Percentiles rank a stretch among this genome's conserved stretches.
phyloP scores from a whole-genome alignment of 1,140 invertebrate genomes.

The Drosophila cardini region DNA sequence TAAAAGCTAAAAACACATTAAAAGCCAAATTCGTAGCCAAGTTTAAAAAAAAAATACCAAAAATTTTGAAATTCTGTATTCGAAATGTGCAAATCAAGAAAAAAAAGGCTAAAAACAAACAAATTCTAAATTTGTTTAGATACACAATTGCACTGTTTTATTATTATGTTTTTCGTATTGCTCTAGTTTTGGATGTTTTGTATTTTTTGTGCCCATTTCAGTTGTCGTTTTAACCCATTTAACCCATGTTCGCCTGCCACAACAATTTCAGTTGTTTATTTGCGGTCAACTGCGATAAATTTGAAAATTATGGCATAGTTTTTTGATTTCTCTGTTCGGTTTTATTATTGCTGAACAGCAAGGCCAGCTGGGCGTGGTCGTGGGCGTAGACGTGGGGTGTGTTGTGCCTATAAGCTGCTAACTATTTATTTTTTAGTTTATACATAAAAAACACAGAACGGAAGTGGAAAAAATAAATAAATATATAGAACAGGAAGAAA shows the following conservation, averaged over 20 bases:
- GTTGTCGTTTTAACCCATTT: constrained; percentile 79
- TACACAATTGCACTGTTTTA: constrained; percentile 43
- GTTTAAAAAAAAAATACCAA: constrained; percentile 11
- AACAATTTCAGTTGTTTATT: constrained; percentile 59
- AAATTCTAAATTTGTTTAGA: constrained; percentile 58
- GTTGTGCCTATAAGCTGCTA: neutral
- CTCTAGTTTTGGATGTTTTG: neutral
- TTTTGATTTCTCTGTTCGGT: constrained; percentile 45
- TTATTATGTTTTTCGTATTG: neutral
- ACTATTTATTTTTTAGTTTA: constrained; percentile 40
- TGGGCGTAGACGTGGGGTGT: no score
- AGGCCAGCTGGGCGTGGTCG: constrained; percentile 33
- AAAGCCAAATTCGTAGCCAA: constrained; percentile 21
- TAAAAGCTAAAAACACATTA: constrained; percentile 53
- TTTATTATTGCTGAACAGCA: constrained; percentile 13
- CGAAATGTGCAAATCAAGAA: constrained; percentile 37
- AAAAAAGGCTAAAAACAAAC: constrained; percentile 45
- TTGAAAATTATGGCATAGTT: constrained; percentile 66
- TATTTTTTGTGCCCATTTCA: constrained; percentile 55
- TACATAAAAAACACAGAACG: constrained; percentile 18
- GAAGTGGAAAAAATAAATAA: constrained; percentile 35
- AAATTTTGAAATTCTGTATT: neutral
- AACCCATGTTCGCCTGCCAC: constrained; percentile 61
- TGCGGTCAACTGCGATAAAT: constrained; percentile 54
- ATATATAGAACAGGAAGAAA: neutral